Base-by-base conservation (phyloP, 30 jellyfish, hydroid and myxozoan genomes). In the Aurelia sp. region DNA sequence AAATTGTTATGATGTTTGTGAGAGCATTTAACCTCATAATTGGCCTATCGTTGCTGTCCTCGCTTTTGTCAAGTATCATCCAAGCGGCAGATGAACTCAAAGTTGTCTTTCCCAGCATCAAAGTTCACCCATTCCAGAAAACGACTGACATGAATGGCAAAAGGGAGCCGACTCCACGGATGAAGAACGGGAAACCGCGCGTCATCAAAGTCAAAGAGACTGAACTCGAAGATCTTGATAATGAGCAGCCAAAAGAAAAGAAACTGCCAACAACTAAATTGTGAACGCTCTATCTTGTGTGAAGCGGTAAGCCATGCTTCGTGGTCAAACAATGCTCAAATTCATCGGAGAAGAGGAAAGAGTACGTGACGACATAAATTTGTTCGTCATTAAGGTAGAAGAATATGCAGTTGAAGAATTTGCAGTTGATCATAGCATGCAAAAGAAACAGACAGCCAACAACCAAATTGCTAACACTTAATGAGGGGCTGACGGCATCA, bases 41-140 rank as follows among this genome's bases (percentile, higher is more conserved):
- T 15, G 96, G 96, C 72, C 81, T 88, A 24, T 88, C 91, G 9
- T 61, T 88, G 44, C 63, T 88, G 20, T 88, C 96, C 1, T 88
- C 96, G 58, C 67, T 88, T 27, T 35, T 88, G 27, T 78, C 96
- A 11, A 88, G 96, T 51, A 79, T 79, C 5, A 88, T 78, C 16
- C 85, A 77, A 59, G 96, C 96, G 8, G 96, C 96, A 5, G 96
- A 88, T 48, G 96, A 88, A 16, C 78, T 88, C 16, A 78, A 73
- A 66, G 91, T 88, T 22, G 96, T 63, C 19, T 55, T 88, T n/a
- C 96, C 96, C 13, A 60, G 60, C 18, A 63, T 88, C 24, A 85
- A 85, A 63, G 79, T 85, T 9, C 95, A 85, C 33, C 95, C 89
- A n/a, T 41, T 75, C 55, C 55, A 44, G 15, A 44, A 44, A 44